Base-by-base conservation (phyloP, 2,888 invertebrate genomes). In the Bruchidius siliquastri region DNA sequence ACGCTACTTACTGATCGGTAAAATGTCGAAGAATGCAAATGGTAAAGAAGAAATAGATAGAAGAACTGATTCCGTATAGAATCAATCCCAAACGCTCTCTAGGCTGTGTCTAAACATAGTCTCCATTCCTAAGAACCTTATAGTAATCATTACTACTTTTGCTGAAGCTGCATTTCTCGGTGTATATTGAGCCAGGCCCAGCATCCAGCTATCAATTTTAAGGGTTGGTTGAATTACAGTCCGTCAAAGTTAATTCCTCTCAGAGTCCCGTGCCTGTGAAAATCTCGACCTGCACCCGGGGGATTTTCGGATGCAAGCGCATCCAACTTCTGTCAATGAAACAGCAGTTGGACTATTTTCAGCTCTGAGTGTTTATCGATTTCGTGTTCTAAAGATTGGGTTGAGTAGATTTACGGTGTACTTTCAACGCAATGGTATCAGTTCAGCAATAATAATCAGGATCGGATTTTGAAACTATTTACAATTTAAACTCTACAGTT, bases 141-240 rank as follows among this genome's bases (percentile, higher is more conserved):
- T 4, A 26, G 26, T 8, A 4, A 2, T 8, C 2, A 26, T 26
- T 4, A 26, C 8, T 26, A 4, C 3, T 26, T 26, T 49, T 78
- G 76, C 77, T 78, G 71, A 71, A 73, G 79, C 49, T 1, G 49
- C 49, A 4, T 8, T 49, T 4, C 49, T 49, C 49, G 49, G 13
- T 49, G 0, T 49, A 49, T 18, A 49, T 49, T 18, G 18, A 49
- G 1, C 6, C 18, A 1, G 18, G 18, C 74, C 71, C 72, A 75
- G 73, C 71, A 67, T 75, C 74, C 74, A 68, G 76, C 76, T 76
- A 79, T 79, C 78, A 78, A 79, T 79, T 79, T 78, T 72, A 74
- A 74, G 73, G 75, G 77, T 76, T 74, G 75, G 73, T 71, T 71
- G 72, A 74, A 73, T 73, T 75, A 73, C 73, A 73, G 72, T 74